Evolutionary conservation across 2,797 vertebrate genomes (phyloP).

Genomic region (Coccyzus lansbergi): DNA sequence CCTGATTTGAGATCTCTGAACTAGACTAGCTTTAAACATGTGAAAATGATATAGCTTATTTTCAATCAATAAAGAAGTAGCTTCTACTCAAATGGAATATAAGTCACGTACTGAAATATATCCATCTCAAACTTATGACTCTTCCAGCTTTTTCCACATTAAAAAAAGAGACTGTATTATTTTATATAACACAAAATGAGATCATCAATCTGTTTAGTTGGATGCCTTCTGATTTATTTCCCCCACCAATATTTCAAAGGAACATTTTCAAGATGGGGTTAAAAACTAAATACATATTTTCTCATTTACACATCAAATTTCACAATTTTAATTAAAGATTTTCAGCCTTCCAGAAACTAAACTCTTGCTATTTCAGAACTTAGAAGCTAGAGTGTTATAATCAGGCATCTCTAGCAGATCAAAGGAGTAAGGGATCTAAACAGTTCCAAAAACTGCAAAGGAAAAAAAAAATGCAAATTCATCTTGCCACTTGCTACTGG

Average conservation of each 20-base stretch:
- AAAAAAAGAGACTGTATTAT: neutral
- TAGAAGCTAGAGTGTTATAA: neutral
- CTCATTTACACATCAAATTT: neutral
- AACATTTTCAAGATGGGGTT: neutral
- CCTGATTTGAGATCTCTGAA: neutral
- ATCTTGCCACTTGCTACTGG: neutral
- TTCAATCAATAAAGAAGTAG: neutral
- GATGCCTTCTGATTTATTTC: neutral
- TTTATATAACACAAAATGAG: neutral
- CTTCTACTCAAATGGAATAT: neutral
- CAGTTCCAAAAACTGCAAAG: neutral
- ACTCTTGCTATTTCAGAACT: neutral
- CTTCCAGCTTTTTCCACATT: neutral
- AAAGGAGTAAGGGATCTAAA: neutral
- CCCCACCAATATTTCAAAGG: neutral
- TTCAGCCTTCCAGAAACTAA: neutral
- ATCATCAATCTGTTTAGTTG: neutral
- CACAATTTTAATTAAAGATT: neutral
- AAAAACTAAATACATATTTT: neutral
- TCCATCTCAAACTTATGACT: neutral
- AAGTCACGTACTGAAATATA: neutral
- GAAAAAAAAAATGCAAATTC: neutral
- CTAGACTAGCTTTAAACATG: neutral
- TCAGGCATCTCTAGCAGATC: neutral
- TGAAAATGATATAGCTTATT: neutral